Conservation (phyloP, 2,113 vertebrate genomes). For the Urocynchramus pylzowi region DNA sequence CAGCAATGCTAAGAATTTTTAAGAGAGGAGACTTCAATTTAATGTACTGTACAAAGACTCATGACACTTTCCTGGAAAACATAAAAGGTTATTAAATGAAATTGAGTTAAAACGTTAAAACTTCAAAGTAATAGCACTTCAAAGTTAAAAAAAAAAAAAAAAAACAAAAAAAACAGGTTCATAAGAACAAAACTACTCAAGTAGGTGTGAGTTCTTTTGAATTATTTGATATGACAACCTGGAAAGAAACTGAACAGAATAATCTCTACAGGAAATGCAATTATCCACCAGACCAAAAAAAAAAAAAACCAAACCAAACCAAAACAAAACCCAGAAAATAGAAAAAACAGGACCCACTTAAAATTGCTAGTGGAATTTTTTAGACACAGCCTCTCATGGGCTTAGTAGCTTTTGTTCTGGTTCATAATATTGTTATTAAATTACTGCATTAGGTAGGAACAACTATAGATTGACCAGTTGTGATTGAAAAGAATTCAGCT, state of each 20-base stretch:
- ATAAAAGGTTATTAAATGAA: background rate
- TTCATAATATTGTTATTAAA: background rate
- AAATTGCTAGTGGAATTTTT: background rate
- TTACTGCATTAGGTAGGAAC: accelerated
- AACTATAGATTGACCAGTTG: background rate
- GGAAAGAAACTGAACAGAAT: background rate
- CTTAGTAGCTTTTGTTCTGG: background rate
- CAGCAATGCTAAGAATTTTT: background rate
- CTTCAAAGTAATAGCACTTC: background rate
- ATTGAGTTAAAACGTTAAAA: background rate
- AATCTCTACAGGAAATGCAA: background rate
- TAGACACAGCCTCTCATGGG: background rate
- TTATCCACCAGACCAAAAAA: background rate
- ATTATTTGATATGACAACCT: background rate
- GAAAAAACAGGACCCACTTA: background rate
- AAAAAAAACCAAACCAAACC: background rate
- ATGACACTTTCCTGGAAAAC: background rate
- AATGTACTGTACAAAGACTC: background rate
- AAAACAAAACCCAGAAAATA: background rate
- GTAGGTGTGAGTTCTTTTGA: background rate
- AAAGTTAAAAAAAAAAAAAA: background rate
- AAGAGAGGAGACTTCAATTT: background rate
- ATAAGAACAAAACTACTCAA: background rate
- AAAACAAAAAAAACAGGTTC: background rate
- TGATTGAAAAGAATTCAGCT: background rate